A percentile compares a stretch with the other conserved stretches of the same genome.
Evolutionary conservation across 2,113 vertebrate genomes (phyloP).

Genomic region (Tretioscincus oriximinensis): DNA sequence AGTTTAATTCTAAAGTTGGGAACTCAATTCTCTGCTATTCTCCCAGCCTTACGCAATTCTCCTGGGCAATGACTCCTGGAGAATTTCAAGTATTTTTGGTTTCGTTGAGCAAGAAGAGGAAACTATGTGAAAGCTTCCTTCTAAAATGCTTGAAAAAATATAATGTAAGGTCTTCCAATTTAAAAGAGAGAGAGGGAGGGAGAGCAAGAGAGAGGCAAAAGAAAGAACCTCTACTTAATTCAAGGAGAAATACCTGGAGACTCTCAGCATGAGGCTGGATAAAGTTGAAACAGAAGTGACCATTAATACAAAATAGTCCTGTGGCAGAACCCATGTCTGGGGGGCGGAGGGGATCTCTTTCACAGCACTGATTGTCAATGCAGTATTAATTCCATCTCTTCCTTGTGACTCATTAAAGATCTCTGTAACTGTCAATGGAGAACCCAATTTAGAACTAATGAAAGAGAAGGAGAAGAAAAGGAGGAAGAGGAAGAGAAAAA

Average conservation of each 20-base stretch:
- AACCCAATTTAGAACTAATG: constrained; percentile 12
- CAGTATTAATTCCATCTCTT: neutral
- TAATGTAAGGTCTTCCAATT: neutral
- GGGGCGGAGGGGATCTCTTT: neutral
- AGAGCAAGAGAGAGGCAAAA: neutral
- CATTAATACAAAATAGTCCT: neutral
- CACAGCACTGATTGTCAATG: constrained; percentile 2
- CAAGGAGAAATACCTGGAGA: constrained; percentile 8
- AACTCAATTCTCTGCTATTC: neutral
- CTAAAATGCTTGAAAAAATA: constrained; percentile 30
- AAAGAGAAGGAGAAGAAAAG: neutral
- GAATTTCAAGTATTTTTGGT: constrained; percentile 19
- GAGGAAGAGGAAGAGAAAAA: too few species aligned
- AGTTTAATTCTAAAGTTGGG: neutral
- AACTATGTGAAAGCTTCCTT: constrained; percentile 29
- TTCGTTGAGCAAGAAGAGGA: neutral
- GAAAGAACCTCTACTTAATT: neutral
- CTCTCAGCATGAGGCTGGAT: neutral
- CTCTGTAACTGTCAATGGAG: neutral
- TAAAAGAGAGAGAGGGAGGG: constrained; percentile 10
- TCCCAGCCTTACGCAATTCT: constrained; percentile 4
- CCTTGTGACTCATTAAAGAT: neutral
- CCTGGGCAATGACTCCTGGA: neutral
- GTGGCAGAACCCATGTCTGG: neutral
- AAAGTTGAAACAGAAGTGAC: neutral